Conservation (phyloP, 1,140 invertebrate species). For the Matsumurasca onukii region DNA sequence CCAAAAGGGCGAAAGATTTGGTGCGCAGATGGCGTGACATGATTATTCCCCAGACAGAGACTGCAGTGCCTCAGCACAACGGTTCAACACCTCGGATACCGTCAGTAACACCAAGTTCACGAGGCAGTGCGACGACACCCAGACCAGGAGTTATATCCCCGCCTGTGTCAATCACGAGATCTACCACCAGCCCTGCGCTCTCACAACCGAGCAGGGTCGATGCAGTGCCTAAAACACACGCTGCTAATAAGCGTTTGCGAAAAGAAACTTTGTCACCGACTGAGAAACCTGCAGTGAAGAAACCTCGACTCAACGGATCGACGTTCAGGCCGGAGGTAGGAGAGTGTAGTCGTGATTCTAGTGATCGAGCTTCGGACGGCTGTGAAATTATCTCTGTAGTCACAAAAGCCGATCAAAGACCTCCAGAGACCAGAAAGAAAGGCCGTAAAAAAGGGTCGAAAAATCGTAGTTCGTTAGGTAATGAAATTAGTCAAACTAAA, state of each 20-base stretch:
- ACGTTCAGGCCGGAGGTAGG: conserved; percentile 31
- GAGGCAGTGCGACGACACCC: conserved; percentile 45
- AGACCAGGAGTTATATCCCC: conserved; percentile 45
- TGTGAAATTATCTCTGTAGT: conserved; percentile 30
- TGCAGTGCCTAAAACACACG: conserved; percentile 59
- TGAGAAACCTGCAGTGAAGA: conserved; percentile 44
- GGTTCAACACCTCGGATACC: conserved; percentile 30
- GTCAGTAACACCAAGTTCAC: not conserved
- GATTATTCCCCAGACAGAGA: conserved; percentile 59
- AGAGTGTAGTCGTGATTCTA: conserved; percentile 36
- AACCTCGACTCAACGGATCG: conserved; percentile 50
- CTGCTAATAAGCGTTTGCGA: conserved; percentile 61
- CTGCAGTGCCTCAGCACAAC: conserved; percentile 42
- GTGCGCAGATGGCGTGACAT: conserved; percentile 89
- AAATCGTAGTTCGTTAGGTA: conserved; percentile 45
- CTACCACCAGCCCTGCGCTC: conserved; percentile 38
- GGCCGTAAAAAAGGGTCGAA: conserved; percentile 71
- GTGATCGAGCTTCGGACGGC: conserved; percentile 31
- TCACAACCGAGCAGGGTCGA: conserved; percentile 36
- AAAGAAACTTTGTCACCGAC: conserved; percentile 50
- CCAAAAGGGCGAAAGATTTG: conserved; percentile 85
- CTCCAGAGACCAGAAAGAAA: conserved; percentile 56
- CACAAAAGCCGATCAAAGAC: conserved; percentile 37
- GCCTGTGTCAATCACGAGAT: conserved; percentile 38
- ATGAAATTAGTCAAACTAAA: conserved; percentile 33